Evolutionary conservation across 1,140 invertebrate genomes (phyloP).

Genomic region (Hypsibius dujardini): DNA sequence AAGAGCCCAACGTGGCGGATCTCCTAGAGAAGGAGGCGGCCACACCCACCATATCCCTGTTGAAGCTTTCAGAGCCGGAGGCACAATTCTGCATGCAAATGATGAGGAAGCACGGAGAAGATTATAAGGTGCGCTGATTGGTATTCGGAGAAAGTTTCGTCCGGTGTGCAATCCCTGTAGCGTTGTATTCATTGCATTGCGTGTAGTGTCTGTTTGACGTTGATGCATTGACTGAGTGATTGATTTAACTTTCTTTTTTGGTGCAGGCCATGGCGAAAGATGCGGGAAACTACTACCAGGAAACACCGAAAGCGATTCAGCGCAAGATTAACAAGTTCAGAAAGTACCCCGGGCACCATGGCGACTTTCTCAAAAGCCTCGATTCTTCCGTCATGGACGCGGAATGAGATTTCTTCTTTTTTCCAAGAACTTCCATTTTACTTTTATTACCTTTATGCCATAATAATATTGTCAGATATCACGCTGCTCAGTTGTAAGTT

Average conservation of each 20-base stretch:
- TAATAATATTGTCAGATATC: not conserved
- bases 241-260: slow-evolving; percentile 24
- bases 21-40: slow-evolving; percentile 51
- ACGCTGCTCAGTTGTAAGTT: not conserved
- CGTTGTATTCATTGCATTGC: too few relatives aligned
- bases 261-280: slow-evolving; percentile 58
- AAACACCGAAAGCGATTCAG: slow-evolving; percentile 65
- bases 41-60: slow-evolving; percentile 44
- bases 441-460: not conserved
- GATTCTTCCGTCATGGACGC: not conserved
- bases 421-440: not conserved
- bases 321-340: slow-evolving; percentile 46
- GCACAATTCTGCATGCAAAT: slow-evolving; percentile 59
- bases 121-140: slow-evolving; percentile 47
- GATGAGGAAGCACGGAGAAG: slow-evolving; percentile 62
- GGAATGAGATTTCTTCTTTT: not conserved
- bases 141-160: slow-evolving; percentile 10
- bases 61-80: slow-evolving; percentile 54
- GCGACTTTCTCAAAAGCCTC: not conserved
- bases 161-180: too few relatives aligned
- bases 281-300: slow-evolving; percentile 62
- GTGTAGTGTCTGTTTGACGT: not conserved
- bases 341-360: slow-evolving; percentile 25
- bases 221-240: not conserved
- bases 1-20: slow-evolving; percentile 26